Percentiles rank a stretch among this genome's conserved stretches.
Conservation (phyloP, 2,113 vertebrate genomes). For the Telmatochromis brachygnathus region DNA sequence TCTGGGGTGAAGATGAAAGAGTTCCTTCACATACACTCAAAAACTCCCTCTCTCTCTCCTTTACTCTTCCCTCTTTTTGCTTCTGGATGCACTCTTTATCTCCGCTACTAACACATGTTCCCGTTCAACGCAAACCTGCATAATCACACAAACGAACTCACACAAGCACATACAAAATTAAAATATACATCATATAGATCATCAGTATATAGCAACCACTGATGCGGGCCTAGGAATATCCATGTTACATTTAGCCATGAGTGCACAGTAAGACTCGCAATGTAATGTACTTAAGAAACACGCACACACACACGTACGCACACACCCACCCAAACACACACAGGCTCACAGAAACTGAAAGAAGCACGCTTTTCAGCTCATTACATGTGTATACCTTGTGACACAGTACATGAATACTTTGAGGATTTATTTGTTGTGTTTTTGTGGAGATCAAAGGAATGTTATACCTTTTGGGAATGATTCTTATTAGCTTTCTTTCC, state of each 20-base stretch:
- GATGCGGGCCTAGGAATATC: background rate
- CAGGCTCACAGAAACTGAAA: background rate
- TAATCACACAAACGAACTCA: background rate
- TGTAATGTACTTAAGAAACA: background rate
- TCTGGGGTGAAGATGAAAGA: constrained; percentile 66
- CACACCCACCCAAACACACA: background rate
- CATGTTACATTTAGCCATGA: background rate
- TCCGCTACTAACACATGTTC: background rate
- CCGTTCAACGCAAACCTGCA: constrained; percentile 5
- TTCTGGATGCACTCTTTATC: constrained; percentile 32
- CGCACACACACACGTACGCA: background rate
- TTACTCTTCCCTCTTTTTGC: background rate
- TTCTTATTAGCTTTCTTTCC: background rate
- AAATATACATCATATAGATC: background rate
- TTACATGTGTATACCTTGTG: background rate
- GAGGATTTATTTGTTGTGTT: background rate
- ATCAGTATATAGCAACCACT: background rate
- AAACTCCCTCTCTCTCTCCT: background rate
- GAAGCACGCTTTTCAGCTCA: background rate
- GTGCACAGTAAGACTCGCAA: background rate
- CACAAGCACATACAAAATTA: background rate
- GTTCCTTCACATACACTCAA: constrained; percentile 47
- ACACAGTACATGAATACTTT: background rate
- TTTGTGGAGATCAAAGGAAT: background rate
- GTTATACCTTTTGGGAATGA: background rate